Evolutionary conservation across 2,888 invertebrate genomes (phyloP).

Genomic region (Ethmia dodecea): DNA sequence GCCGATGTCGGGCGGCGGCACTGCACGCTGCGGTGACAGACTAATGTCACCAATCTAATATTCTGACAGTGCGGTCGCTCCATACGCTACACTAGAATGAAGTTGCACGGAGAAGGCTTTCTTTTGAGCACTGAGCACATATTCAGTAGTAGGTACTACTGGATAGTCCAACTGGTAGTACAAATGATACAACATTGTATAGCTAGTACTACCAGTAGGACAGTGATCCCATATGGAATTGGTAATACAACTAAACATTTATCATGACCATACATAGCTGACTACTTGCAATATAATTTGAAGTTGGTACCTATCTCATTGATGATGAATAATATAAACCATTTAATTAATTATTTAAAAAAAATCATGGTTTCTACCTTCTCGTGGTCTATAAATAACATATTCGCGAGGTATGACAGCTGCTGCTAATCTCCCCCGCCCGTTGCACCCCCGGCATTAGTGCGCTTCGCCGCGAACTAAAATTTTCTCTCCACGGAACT

Average conservation of each 20-base stretch:
- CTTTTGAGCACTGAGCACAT: no score
- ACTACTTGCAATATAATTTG: no score
- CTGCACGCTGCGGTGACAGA: conserved; percentile 34
- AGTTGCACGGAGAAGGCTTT: conserved; percentile 19
- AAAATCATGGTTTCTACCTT: conserved; percentile 30
- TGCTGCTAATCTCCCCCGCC: conserved; percentile 59
- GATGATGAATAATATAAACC: no score
- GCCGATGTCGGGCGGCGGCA: conserved; percentile 6
- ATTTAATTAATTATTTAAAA: no score
- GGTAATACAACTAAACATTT: no score
- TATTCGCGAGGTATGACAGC: conserved; percentile 67
- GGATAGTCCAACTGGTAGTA: no score
- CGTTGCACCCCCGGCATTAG: conserved; percentile 39
- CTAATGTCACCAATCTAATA: conserved; percentile 68
- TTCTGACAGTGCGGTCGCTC: conserved; percentile 56
- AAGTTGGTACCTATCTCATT: no score
- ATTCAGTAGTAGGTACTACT: no score
- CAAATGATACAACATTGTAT: no score
- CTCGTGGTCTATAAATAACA: conserved; percentile 39
- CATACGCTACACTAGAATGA: conserved; percentile 12
- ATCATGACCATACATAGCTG: no score
- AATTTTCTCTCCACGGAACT: conserved; percentile 62
- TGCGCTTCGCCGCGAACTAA: conserved; percentile 55
- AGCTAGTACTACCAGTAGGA: no score
- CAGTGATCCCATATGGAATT: no score